These are phyloP conservation scores for Drosophila quinaria DNA, from an alignment of 2,888 invertebrate species.

Conservation along the genomic window DNA sequence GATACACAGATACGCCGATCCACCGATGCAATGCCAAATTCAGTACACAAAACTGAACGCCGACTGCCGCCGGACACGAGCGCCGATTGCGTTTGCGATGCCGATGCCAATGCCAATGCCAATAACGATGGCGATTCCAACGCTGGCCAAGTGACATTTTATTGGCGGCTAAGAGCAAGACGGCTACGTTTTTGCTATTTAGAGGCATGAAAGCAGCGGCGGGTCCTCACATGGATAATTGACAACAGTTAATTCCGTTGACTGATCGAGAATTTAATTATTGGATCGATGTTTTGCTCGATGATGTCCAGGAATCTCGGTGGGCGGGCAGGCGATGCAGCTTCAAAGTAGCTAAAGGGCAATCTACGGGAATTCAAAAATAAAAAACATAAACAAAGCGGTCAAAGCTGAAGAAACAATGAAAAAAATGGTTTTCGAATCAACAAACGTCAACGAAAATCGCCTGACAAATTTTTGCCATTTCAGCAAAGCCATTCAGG, in stretches of 20 bases:
- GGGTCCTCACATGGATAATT: constrained; percentile 73
- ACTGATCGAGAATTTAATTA: constrained; percentile 76
- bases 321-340: constrained; percentile 44
- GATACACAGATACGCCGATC: constrained; percentile 4
- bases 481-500: constrained; percentile 54
- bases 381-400: constrained; percentile 17
- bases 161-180: constrained; percentile 63
- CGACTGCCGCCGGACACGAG: constrained; percentile 70
- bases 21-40: constrained; percentile 66
- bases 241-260: constrained; percentile 80
- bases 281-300: constrained; percentile 42
- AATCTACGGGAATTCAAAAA: constrained; percentile 1
- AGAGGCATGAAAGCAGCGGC: constrained; percentile 78
- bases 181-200: constrained; percentile 66
- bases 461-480: constrained; percentile 69
- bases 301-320: constrained; percentile 43
- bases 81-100: constrained; percentile 38
- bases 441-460: constrained; percentile 56
- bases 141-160: constrained; percentile 75
- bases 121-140: constrained; percentile 24
- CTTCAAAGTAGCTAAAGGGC: constrained; percentile 1
- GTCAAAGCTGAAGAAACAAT: constrained; percentile 28
- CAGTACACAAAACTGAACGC: constrained; percentile 56
- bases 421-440: constrained; percentile 34
- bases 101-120: constrained; percentile 31